phyloP scores from a whole-genome alignment of 2,113 vertebrate genomes.

The Sebastes fasciatus region DNA sequence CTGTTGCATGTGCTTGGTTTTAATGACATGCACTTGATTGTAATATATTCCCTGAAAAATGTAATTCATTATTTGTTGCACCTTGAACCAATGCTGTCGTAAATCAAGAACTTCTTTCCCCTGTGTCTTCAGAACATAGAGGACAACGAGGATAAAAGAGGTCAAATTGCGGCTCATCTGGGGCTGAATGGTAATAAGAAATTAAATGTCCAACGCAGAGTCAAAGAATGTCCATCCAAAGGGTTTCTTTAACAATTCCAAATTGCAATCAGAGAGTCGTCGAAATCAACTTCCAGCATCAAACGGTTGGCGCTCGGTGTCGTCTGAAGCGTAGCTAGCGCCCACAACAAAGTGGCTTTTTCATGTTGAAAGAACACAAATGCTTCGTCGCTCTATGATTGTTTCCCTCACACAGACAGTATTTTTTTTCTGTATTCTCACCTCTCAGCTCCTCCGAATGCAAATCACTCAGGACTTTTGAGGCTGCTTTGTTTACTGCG shows the following conservation, averaged over 20 bases:
- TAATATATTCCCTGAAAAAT: constrained; percentile 38
- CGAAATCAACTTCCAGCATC: constrained; percentile 47
- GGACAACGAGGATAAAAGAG: neutral
- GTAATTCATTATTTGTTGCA: constrained; percentile 47
- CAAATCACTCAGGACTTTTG: constrained; percentile 48
- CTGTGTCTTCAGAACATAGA: neutral
- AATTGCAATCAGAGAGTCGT: constrained; percentile 55
- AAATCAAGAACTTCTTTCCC: constrained; percentile 1
- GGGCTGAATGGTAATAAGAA: constrained; percentile 30
- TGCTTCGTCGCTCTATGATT: constrained; percentile 36
- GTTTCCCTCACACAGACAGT: constrained; percentile 17
- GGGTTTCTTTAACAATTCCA: constrained; percentile 32
- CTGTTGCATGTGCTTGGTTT: constrained; percentile 39
- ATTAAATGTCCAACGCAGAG: constrained; percentile 28
- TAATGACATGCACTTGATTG: constrained; percentile 40
- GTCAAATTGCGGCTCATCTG: constrained; percentile 25
- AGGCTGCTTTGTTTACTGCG: constrained; percentile 61
- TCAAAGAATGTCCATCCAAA: constrained; percentile 37
- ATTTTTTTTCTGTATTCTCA: constrained; percentile 43
- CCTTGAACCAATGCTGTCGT: constrained; percentile 30
- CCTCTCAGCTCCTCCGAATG: constrained; percentile 37
- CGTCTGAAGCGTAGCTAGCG: constrained; percentile 5
- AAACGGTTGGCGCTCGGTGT: constrained; percentile 10
- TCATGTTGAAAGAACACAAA: constrained; percentile 57
- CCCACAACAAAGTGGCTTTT: constrained; percentile 58